Evolutionary conservation across 2,888 invertebrate species (phyloP).

Genomic region (Ophion ventricosus): DNA sequence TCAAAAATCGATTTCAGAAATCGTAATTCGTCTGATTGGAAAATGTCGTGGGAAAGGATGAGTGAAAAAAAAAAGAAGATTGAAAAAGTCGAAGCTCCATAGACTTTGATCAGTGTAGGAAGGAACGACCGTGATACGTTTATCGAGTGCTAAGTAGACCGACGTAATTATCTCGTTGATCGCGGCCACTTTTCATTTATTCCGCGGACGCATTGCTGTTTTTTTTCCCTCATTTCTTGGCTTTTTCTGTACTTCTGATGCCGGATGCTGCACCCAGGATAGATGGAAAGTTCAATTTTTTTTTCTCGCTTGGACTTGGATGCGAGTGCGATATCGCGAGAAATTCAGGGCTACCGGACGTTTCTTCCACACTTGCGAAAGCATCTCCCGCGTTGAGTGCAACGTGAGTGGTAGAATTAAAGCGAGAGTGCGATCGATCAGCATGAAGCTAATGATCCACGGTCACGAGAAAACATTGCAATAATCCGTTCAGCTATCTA

Average conservation of each 20-base stretch:
- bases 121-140: conserved; percentile 56
- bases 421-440: not conserved
- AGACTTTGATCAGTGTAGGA: conserved; percentile 12
- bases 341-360: conserved; percentile 1
- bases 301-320: not conserved
- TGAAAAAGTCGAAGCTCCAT: not conserved
- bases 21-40: not conserved
- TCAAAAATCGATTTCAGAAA: not conserved
- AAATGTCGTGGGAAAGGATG: not conserved
- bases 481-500: not conserved
- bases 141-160: conserved; percentile 54
- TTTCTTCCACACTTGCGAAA: not conserved
- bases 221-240: not conserved
- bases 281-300: conserved; percentile 20
- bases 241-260: conserved; percentile 18
- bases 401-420: not conserved
- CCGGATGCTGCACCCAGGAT: conserved; percentile 60
- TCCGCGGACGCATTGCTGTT: conserved; percentile 21
- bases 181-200: conserved; percentile 35
- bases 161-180: conserved; percentile 49
- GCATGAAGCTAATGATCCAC: not conserved
- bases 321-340: conserved; percentile 11
- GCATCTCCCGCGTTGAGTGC: not conserved
- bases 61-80: not conserved
- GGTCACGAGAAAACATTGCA: not conserved